phyloP scores from a whole-genome alignment of 2,888 invertebrate genomes.

The Lycaena phlaeas region DNA sequence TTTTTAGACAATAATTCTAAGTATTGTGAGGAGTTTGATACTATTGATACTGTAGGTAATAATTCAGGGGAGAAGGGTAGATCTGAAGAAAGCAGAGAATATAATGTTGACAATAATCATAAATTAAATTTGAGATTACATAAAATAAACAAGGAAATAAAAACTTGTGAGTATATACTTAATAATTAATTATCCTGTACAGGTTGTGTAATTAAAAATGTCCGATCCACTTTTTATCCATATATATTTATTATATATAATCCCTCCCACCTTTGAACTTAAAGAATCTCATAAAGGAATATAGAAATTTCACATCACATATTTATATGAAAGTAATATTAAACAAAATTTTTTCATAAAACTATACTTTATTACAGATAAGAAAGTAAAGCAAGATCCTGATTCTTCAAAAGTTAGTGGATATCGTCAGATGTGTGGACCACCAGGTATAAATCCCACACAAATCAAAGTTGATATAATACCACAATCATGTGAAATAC shows the following conservation, averaged over 20 bases:
- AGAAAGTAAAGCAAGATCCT: background rate
- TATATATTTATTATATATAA: too few species aligned
- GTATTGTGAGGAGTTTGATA: background rate
- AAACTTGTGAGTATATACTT: background rate
- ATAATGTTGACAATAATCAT: background rate
- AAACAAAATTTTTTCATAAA: too few species aligned
- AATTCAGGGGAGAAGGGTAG: background rate
- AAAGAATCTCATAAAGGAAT: too few species aligned
- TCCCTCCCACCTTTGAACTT: too few species aligned
- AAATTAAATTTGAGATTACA: background rate
- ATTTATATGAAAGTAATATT: too few species aligned
- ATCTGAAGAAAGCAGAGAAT: too few species aligned
- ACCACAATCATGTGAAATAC: background rate
- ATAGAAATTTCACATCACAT: too few species aligned
- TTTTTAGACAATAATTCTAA: slow-evolving; percentile 21
- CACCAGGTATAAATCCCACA: slow-evolving; percentile 24
- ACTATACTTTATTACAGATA: background rate
- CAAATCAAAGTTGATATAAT: slow-evolving; percentile 7
- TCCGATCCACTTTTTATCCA: too few species aligned
- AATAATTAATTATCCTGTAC: too few species aligned
- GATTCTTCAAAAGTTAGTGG: slow-evolving; percentile 14
- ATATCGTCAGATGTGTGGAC: slow-evolving; percentile 27
- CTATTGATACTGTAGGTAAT: background rate
- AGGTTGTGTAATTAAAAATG: too few species aligned
- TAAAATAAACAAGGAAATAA: background rate